Percentiles rank a stretch among this genome's conserved stretches.
Conservation (phyloP, 1,140 invertebrate genomes). For the Brachionus koreanus region DNA sequence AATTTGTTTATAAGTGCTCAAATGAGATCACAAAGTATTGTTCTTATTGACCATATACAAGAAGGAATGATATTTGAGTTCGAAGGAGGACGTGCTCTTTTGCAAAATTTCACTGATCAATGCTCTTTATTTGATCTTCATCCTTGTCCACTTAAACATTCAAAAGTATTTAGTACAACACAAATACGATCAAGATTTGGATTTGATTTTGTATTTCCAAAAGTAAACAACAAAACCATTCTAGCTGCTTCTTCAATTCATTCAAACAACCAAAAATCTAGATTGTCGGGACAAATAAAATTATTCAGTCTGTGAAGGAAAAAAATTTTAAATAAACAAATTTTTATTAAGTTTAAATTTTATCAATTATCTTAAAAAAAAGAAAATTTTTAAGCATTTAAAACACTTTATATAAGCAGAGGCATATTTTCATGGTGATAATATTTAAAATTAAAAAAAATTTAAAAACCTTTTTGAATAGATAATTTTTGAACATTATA, state of each 20-base stretch:
- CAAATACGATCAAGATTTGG: constrained; percentile 34
- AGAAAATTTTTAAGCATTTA: too few species aligned
- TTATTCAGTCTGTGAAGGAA: background rate
- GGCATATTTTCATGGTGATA: too few species aligned
- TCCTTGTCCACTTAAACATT: background rate
- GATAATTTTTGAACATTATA: too few species aligned
- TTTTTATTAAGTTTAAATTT: too few species aligned
- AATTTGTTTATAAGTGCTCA: constrained; percentile 49
- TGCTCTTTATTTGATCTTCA: background rate
- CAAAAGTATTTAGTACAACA: background rate
- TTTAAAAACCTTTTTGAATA: too few species aligned
- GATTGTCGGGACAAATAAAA: background rate
- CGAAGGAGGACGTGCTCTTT: background rate
- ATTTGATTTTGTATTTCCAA: constrained; percentile 7
- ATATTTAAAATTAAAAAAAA: too few species aligned
- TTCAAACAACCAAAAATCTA: background rate
- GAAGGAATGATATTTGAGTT: constrained; percentile 27
- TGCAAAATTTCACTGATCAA: constrained; percentile 5
- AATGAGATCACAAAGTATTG: constrained; percentile 45
- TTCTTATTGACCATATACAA: constrained; percentile 2
- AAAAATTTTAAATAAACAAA: background rate
- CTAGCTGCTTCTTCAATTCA: background rate
- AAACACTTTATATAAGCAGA: too few species aligned
- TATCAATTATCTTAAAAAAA: too few species aligned
- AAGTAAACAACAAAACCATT: background rate